A percentile compares a stretch with the other conserved stretches of the same genome.
Conservation (phyloP, 2,113 vertebrate genomes). For the Clinocottus analis region DNA sequence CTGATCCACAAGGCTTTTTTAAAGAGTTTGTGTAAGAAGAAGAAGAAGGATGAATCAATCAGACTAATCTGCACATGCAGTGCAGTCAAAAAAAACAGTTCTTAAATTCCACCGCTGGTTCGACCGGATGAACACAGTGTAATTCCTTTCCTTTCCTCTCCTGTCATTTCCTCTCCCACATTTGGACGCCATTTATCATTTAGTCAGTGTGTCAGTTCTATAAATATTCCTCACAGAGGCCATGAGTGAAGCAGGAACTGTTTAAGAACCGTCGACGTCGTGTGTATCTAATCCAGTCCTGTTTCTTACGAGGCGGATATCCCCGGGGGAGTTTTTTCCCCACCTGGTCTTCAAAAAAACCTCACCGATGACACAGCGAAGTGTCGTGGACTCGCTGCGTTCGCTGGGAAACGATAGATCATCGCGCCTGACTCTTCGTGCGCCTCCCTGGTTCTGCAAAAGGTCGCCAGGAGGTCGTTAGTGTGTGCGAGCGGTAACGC, state of each 20-base stretch:
- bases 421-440: conserved; percentile 44
- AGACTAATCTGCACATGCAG: not conserved
- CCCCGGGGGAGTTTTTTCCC: conserved; percentile 50
- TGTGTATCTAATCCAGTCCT: conserved; percentile 39
- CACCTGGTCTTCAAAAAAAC: conserved; percentile 70
- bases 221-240: conserved; percentile 69
- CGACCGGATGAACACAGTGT: not conserved
- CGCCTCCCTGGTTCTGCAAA: conserved; percentile 49
- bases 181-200: conserved; percentile 53
- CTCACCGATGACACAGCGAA: conserved; percentile 44
- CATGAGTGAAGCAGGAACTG: conserved; percentile 52
- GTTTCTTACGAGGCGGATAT: conserved; percentile 33
- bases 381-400: conserved; percentile 51
- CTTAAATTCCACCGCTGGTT: not conserved
- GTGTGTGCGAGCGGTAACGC: conserved; percentile 53
- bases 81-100: not conserved
- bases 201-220: conserved; percentile 66
- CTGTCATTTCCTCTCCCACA: conserved; percentile 33
- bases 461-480: conserved; percentile 57
- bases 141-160: not conserved
- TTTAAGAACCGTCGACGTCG: conserved; percentile 48
- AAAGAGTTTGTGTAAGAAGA: not conserved
- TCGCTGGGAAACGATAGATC: conserved; percentile 58
- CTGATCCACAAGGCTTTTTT: not conserved
- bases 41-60: not conserved